Base-by-base conservation (phyloP, 2,797 vertebrate genomes). In the Holocentrus rufus region DNA sequence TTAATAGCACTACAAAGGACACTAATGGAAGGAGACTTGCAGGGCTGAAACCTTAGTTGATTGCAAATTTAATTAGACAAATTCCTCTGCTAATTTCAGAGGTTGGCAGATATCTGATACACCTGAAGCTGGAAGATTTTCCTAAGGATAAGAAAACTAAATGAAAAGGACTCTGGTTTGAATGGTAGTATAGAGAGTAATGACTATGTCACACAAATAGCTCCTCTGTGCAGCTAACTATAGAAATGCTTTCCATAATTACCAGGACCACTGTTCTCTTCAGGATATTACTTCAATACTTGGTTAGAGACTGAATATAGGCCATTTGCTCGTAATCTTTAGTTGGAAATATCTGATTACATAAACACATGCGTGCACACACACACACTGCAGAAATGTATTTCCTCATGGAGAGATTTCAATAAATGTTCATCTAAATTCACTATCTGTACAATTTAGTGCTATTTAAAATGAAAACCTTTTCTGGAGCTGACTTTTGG, bases 11-110 rank as follows among this genome's bases (percentile, higher is more conserved):
- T 53, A 44, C 46, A 39, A 62, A 69, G 54, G 60, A 68, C 55
- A 34, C 39, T 85, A 85, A 87, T 89, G 63, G 62, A 85, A 80
- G 74, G 49, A 52, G 86, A 87, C 85, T 88, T 47, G 9, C 18
- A 8, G 65, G 68, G 44, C 73, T 74, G 86, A 85, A 90, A 91
- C 86, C 66, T 47, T 74, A 86, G 85, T 85, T 92, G 90, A 92
- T 91, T 91, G 90, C 88, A 90, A 91, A 91, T 92, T 91, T 76
- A 93, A 90, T 92, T 92, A 88, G 83, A 55, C 60, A 82, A 74
- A 87, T 89, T 88, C 85, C 81, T 85, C 34, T 72, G 76, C 85
- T 91, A 69, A 83, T 85, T 91, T 73, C 50, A 74, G 85, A 76
- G 81, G 67, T 69, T 79, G 65, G 69, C 55, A 73, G 89, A 88